Conservation (phyloP, 2,888 invertebrate species). For the Theristus sp. region DNA sequence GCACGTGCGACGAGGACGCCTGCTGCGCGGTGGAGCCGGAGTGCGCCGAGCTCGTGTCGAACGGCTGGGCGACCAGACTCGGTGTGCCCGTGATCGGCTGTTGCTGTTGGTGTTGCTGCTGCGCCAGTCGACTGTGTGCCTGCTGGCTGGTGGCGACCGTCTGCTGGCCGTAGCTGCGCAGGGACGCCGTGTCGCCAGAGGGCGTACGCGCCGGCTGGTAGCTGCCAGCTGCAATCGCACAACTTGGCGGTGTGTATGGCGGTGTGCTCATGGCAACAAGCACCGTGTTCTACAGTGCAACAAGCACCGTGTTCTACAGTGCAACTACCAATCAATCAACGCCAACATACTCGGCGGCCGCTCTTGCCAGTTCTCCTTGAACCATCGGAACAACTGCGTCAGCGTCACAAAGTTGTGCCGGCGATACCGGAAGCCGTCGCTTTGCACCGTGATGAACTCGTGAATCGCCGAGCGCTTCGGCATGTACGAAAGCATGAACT, state of each 20-base stretch:
- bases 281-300: neutral
- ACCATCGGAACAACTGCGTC: slow-evolving; percentile 68
- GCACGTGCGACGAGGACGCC: too few species aligned
- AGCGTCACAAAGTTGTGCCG: slow-evolving; percentile 68
- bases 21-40: neutral
- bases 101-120: neutral
- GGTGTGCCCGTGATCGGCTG: too few species aligned
- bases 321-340: neutral
- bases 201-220: neutral
- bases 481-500: slow-evolving; percentile 79
- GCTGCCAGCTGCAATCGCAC: neutral
- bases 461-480: slow-evolving; percentile 65
- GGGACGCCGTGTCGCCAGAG: neutral
- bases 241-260: neutral
- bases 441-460: slow-evolving; percentile 73
- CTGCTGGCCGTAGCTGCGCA: neutral
- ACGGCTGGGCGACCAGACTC: neutral
- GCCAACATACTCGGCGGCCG: slow-evolving; percentile 34
- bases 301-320: neutral
- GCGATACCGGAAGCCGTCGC: slow-evolving; percentile 78
- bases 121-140: neutral
- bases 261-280: neutral
- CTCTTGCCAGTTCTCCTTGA: slow-evolving; percentile 90
- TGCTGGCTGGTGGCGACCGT: too few species aligned
- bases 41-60: neutral